Evolutionary conservation across 1,140 invertebrate genomes (phyloP).

Genomic region (Cardiocondyla obscurior): DNA sequence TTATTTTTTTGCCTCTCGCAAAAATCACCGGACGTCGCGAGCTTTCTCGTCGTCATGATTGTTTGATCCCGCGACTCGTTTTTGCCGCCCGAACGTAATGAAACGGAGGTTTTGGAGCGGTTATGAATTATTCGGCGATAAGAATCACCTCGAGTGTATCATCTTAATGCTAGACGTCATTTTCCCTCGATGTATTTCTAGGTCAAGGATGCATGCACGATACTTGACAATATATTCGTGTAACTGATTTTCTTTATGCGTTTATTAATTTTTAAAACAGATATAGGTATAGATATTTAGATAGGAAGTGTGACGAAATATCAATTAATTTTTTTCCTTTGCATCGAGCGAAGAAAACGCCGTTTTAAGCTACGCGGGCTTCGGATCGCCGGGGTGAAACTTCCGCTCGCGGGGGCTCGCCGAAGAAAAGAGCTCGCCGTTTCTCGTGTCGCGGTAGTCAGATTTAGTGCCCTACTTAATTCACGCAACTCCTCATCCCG

Average conservation of each 20-base stretch:
- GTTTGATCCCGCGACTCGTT: not conserved
- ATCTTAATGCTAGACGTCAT: constrained; percentile 3
- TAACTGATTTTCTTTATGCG: not conserved
- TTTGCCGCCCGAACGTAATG: not conserved
- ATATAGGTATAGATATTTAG: too few species aligned
- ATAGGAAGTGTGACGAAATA: not conserved
- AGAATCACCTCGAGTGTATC: not conserved
- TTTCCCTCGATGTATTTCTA: not conserved
- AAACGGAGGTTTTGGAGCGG: not conserved
- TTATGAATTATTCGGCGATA: constrained; percentile 29
- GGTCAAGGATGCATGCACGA: constrained; percentile 6
- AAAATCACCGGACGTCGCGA: constrained; percentile 1
- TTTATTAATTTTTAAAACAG: too few species aligned
- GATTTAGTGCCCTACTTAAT: not conserved
- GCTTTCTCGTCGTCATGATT: not conserved
- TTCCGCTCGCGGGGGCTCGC: not conserved
- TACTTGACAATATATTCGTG: not conserved
- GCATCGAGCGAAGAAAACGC: constrained; percentile 27
- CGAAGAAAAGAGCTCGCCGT: constrained; percentile 33
- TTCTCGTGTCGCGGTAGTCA: not conserved
- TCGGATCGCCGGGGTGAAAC: constrained; percentile 22
- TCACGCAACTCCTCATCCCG: not conserved
- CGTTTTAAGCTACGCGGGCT: constrained; percentile 35
- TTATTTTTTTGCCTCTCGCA: not conserved
- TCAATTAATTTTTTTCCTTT: not conserved